Base-by-base conservation (phyloP, 2,113 vertebrate genomes). In the Rhea pennata region DNA sequence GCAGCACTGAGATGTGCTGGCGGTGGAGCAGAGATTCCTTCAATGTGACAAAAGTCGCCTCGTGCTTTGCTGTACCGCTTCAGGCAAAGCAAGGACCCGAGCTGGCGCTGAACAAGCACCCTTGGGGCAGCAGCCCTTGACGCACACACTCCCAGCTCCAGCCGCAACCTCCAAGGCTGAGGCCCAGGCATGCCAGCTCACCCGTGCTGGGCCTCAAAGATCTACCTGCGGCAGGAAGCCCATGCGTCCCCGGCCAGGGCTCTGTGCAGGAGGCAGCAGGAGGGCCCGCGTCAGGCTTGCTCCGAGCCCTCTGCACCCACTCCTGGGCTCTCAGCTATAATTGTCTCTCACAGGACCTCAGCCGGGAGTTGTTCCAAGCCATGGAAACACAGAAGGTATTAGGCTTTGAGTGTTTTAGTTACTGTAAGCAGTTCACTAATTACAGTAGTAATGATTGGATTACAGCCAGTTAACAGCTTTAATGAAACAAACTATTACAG, bases 361-460 rank as follows among this genome's bases (percentile, higher is more conserved):
- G 42, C 79, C 54, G 80, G 58, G 79, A 84, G 33, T 77, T 84
- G 90, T 65, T 88, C 82, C 85, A 85, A 89, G 59, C 39, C 74
- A 83, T 80, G 51, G 26, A 84, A 81, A 86, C 58, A 66, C 51
- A 88, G 69, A 93, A 33, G 24, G 72, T 91, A 92, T 89, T 80
- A 75, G 3, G 15, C 84, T 89, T 77, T 74, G 71, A 87, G 72
- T 87, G 85, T 76, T 94, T 90, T 75, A 91, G 71, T 92, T 95
- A 96, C 89, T 74, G 89, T 85, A 93, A 87, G 92, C 75, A 91
- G 91, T 92, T 95, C 81, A 88, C 92, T 95, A 96, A 95, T 95
- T 93, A 97, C 95, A 95, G 86, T 71, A 89, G 85, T 85, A 94
- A 92, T 95, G 90, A 84, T 10, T 97, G 94, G 94, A 96, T 95